Evolutionary conservation across 1,140 invertebrate genomes (phyloP).

Genomic region (Drosophila paulistorum): DNA sequence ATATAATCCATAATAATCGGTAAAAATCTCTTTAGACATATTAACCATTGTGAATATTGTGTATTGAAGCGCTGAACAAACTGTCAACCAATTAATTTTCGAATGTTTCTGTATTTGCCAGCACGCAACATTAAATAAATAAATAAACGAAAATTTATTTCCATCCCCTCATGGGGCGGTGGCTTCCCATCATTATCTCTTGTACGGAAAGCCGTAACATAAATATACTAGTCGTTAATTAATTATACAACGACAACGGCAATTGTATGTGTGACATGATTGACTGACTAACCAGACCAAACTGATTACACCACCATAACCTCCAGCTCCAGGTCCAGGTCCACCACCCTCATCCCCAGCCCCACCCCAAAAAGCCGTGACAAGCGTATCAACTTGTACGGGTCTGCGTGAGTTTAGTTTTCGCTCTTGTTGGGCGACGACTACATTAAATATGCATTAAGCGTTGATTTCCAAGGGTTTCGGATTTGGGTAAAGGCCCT

Average conservation of each 20-base stretch:
- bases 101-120: conserved; percentile 3
- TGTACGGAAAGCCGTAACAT: conserved; percentile 9
- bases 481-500: conserved; percentile 3
- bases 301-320: conserved; percentile 10
- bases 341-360: conserved; percentile 8
- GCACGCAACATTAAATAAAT: conserved; percentile 52
- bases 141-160: conserved; percentile 46
- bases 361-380: conserved; percentile 5
- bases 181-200: conserved; percentile 14
- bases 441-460: conserved; percentile 77
- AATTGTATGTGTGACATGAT: conserved; percentile 45
- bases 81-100: conserved; percentile 40
- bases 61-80: background rate
- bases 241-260: conserved; percentile 44
- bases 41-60: background rate
- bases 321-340: background rate
- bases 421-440: conserved; percentile 19
- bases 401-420: conserved; percentile 58
- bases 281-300: conserved; percentile 48
- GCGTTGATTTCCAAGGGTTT: conserved; percentile 54
- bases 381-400: conserved; percentile 69
- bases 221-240: conserved; percentile 47
- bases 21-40: background rate
- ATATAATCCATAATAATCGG: no score
- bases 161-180: conserved; percentile 13